Evolutionary conservation across 2,888 invertebrate species (phyloP), one percentile per base, ranked within the genome.

Genomic region (Falcaria lacertinaria): DNA sequence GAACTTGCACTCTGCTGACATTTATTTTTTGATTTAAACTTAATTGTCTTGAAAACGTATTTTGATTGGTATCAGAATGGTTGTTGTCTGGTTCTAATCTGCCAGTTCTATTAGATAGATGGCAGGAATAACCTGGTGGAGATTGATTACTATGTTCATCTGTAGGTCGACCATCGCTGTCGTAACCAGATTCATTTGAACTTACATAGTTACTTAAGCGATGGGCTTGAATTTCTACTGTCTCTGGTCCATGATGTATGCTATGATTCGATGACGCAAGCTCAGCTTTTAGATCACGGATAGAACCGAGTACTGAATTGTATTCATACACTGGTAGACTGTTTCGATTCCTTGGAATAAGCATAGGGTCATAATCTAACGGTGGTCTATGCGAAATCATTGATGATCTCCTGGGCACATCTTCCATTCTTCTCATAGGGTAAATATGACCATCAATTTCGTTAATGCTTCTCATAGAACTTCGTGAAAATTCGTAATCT

Each of bases 131-230:
- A 39, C 89, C 86, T 45, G 91, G 91, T 32, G 91, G 91, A 15
- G 88, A 90, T 60, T 89, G 85, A 64, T 84, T 90, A 54, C 82
- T 89, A 48, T 90, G 88, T 62, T 91, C 91, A 55, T 90, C 91
- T 41, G 87, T 89, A 33, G 89, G 90, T 50, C 91, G 91, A 41
- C 94, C 93, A 71, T 95, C 95, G 75, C 95, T 95, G 69, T 95
- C 95, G 72, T 95, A 95, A 34, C 95, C 95, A 39, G 95, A 95
- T 80, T 95, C 95, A 75, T 95, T 95, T 36, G 95, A 95, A 78
- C 95, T 94, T 39, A 95, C 92, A 76, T 94, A 94, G 80, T 93
- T 94, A 73, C 91, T 92, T 63, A 92, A 81, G 59, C 92, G 90
- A 81, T 92, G 91, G 64, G 91, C 84, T 80, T 91, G 91, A 64